Evolutionary conservation across 2,797 vertebrate species (phyloP), one percentile per base, ranked within the genome.

Genomic region (Pangasius larnaudii): DNA sequence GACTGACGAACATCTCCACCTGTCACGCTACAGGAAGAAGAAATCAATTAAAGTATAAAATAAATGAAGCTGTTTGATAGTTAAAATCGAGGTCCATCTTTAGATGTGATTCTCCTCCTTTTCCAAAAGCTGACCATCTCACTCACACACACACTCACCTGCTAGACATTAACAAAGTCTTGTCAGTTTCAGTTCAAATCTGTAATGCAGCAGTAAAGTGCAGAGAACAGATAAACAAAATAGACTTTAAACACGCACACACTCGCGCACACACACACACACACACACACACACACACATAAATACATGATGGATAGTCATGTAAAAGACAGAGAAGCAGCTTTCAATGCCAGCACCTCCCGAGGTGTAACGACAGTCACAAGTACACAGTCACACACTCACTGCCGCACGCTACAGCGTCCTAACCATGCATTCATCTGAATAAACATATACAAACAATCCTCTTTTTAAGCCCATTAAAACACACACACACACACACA

Each of bases 171-270:
- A 89, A 94, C 85, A 91, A 90, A 85, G 85, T 86, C 87, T 92
- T 92, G 88, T 88, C 92, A 90, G 91, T 91, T 93, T 93, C 93
- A 91, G 91, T 91, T 90, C 91, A 94, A 93, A 94, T 92, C 94
- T 93, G 91, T 94, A 93, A 95, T 95, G 93, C 95, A 95, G 95
- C 94, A 94, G 95, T 97, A 97, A 97, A 97, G 96, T 97, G 96
- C 96, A 96, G 95, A 97, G 94, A 95, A 95, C 94, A 95, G 78
- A 88, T 51, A 69, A 83, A 89, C 86, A 90, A 89, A 90, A 91
- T 93, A 93, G 90, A 90, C 56, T 85, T 87, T 49, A 81, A 27
- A 61, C 51, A 19, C 42, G 22, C 81, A 16, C 33, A 39, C 87
- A 33, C 56, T 72, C 59, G 8, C 67, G 30, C 53, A 51, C 65